These are phyloP conservation scores for Nineta flava DNA, from an alignment of 2,888 invertebrate species.

Conservation along the genomic window DNA sequence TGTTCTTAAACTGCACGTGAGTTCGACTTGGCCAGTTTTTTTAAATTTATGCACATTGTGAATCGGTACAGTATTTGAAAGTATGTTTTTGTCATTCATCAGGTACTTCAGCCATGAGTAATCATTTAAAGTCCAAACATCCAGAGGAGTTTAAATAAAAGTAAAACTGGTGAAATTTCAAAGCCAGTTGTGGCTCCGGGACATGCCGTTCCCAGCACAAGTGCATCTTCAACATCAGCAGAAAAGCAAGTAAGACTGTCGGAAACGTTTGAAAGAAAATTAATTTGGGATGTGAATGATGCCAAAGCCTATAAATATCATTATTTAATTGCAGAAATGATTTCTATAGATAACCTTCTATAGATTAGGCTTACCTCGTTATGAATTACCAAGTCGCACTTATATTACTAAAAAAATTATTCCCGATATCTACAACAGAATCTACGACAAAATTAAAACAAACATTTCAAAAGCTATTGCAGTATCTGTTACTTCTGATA, in stretches of 20 bases:
- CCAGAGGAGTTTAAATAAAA: conserved; percentile 10
- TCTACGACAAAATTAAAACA: conserved; percentile 13
- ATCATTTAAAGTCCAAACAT: conserved; percentile 12
- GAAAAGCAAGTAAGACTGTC: conserved; percentile 9
- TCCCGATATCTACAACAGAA: conserved; percentile 13
- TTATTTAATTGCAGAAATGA: conserved; percentile 21
- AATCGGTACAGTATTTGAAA: no score
- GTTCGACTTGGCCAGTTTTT: no score
- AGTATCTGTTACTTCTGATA: conserved; percentile 16
- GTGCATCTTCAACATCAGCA: conserved; percentile 6
- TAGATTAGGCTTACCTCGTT: conserved; percentile 15
- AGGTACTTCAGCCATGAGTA: conserved; percentile 12
- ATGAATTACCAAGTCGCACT: conserved; percentile 16
- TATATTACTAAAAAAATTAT: conserved; percentile 12
- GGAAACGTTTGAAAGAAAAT: conserved; percentile 13
- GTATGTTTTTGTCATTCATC: no score
- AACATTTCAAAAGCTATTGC: conserved; percentile 13
- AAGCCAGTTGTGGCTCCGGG: conserved; percentile 7
- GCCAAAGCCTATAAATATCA: conserved; percentile 16
- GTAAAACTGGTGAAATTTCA: conserved; percentile 7
- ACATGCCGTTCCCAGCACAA: conserved; percentile 9
- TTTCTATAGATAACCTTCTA: conserved; percentile 19
- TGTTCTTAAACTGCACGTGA: no score
- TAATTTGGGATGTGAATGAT: conserved; percentile 16
- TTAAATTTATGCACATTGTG: no score